Percentiles rank a stretch among this genome's conserved stretches.
phyloP scores from a whole-genome alignment of 2,797 vertebrate species.

The Pangasius djambal region DNA sequence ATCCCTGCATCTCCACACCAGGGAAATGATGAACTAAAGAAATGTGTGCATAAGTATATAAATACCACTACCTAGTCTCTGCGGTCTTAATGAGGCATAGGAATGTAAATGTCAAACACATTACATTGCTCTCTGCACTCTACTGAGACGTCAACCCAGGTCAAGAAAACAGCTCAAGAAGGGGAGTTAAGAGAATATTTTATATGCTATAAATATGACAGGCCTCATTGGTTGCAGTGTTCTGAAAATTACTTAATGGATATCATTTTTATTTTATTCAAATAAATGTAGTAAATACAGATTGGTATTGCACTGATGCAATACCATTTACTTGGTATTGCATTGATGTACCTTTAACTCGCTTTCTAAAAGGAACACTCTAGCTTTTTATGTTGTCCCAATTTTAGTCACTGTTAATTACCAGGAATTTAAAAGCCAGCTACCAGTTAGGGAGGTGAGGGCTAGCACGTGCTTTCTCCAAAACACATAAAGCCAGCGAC shows the following conservation, averaged over 20 bases:
- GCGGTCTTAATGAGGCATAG: constrained; percentile 66
- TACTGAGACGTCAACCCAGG: constrained; percentile 54
- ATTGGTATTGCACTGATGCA: background rate
- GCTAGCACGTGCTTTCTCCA: background rate
- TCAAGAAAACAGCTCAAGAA: constrained; percentile 46
- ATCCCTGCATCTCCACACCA: constrained; percentile 52
- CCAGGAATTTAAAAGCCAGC: background rate
- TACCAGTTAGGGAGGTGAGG: background rate
- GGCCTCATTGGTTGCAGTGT: background rate
- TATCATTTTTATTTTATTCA: constrained; percentile 5
- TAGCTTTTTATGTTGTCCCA: background rate
- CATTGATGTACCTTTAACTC: background rate
- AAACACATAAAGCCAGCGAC: background rate
- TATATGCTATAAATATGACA: background rate
- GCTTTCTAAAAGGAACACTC: background rate
- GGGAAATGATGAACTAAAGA: constrained; percentile 53
- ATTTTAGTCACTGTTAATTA: background rate
- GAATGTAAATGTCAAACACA: constrained; percentile 74
- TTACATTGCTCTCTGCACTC: constrained; percentile 58
- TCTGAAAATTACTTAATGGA: constrained; percentile 6
- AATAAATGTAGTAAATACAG: background rate
- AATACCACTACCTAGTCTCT: constrained; percentile 64
- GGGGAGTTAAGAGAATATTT: constrained; percentile 25
- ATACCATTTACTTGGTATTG: background rate
- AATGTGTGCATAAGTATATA: constrained; percentile 63